Evolutionary conservation across 2,797 vertebrate species (phyloP), one percentile per base, ranked within the genome.

Genomic region (Tolypeutes matacus): DNA sequence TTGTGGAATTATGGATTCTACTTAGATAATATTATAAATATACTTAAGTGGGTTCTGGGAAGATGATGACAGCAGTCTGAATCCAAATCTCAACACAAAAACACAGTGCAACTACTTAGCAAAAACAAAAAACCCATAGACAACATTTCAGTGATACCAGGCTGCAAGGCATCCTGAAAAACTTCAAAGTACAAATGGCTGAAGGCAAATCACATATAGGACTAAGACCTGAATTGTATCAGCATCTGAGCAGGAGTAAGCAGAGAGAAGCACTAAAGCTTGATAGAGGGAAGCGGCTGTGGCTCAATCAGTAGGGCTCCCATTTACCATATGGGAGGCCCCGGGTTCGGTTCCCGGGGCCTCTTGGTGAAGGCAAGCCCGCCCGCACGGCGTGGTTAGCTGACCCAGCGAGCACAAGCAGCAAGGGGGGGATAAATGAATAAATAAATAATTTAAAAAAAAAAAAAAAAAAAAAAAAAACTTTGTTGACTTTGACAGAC

Each of bases 51-150:
- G 11, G 27, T 36, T 96, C 78, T 62, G 36, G 12, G 39, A 77
- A 77, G 39, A 67, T 67, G 56, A 77, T 49, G 21, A 36, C 27
- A 65, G 31, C 9, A 91, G 85, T 53, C 86, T 67, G 46, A 62
- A 93, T 53, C 29, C 58, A 76, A 73, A 78, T 82, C 34, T 82
- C 42, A 89, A 75, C 56, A 82, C 56, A 56, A 75, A 94, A 93
- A 67, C 31, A 36, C 46, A 62, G 34, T 72, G 14, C 17, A 72
- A 39, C n/a, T 86, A 64, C 21, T 56, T n/a, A 65, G 53, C 13
- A 82, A 86, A 83, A 78, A 62, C 23, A 10, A 87, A 88, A 87
- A 69, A 56, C 7, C 46, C 42, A 34, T 49, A 23, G 76, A n/a
- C 86, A 86, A 13, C 21, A 76, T 76, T 65, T 77, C 27, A 27